Base-by-base conservation (phyloP, 2,797 vertebrate species). In the Sebastes oblongus region DNA sequence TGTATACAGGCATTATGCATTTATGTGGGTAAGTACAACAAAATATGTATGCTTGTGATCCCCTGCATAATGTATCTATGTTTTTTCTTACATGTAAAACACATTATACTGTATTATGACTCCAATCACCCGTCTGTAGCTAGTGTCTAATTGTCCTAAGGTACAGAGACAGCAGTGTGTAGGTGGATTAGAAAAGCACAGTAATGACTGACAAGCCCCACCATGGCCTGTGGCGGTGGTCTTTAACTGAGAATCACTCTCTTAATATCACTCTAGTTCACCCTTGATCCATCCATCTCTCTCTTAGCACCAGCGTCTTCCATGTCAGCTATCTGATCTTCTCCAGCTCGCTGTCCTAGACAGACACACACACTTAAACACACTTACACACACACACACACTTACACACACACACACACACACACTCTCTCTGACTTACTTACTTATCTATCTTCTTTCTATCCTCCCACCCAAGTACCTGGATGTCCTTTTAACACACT, bases 281-380 rank as follows among this genome's bases (percentile, higher is more conserved):
- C 75, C 90, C 78, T 92, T 90, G 87, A 93, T 91, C 92, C 87
- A 64, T 56, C 81, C 71, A 50, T 86, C 83, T 81, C 80, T 82
- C 80, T 84, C 68, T 80, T 69, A 81, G 82, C 86, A 34, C 71
- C 50, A 22, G 50, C 78, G 58, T 90, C 85, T 92, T 94, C 94
- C 77, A 93, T 92, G 89, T 92, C 80, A 64, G 82, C 75, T 82
- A 70, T 91, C 85, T 90, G 83, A 91, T 93, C 88, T 90, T 84
- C 81, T 79, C 70, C 56, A 54, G 18, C 72, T 61, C 72, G 68
- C 75, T 71, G 86, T 77, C 65, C 69, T 32, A 34, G 66, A 46
- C 77, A 78, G 32, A 64, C 56, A 69, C 50, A 52, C 46, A 50
- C 46, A 50, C 46, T 24, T 24, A 50, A 16, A 18, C 42, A 50